Base-by-base conservation (phyloP, 2,888 invertebrate genomes). In the Papilio protenor region DNA sequence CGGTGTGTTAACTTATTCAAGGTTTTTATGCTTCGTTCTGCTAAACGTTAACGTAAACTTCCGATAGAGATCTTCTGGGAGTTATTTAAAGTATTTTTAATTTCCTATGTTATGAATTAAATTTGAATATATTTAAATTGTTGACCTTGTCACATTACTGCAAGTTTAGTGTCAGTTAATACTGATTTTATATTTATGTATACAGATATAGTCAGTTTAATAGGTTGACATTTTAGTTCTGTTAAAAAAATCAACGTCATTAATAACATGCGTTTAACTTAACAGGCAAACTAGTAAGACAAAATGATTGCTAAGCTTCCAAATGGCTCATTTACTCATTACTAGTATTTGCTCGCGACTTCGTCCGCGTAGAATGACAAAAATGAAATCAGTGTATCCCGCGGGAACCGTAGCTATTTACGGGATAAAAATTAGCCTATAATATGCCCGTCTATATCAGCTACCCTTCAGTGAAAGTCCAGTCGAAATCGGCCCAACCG, bases 61-160 rank as follows among this genome's bases (percentile, higher is more conserved):
- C 66, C 55, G 75, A 76, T 76, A 47, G 14, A 47, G 40, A 76
- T 76, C 59, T 71, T 69, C 69, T 21, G 16, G 45, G 59, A 69
- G 40, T 21, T 69, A 45, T 47, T 70, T 33, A 61, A 71, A 33
- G 33, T 71, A 61, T 61, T 69, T 69, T 45, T 40, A 66, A 66
- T n/a, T n/a, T 45, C 3, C 5, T n/a, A 33, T 33, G n/a, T 45
- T 66, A 3, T n/a, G 40, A 64, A 64, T 66, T 66, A 40, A 18
- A 66, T 66, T 66, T 66, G 40, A n/a, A 66, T 66, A 66, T 40
- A 10, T 66, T 66, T 18, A 66, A 66, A 40, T 27, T 64, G 40
- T 66, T 45, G 40, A 45, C 40, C 66, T 69, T 69, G 66, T 69
- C 40, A 45, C n/a, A 14, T 21, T 12, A 45, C 40, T 18, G 27